Percentiles rank a stretch among this genome's conserved stretches.
phyloP scores from a whole-genome alignment of 1,140 invertebrate species.

The Drosophila kohkoa region DNA sequence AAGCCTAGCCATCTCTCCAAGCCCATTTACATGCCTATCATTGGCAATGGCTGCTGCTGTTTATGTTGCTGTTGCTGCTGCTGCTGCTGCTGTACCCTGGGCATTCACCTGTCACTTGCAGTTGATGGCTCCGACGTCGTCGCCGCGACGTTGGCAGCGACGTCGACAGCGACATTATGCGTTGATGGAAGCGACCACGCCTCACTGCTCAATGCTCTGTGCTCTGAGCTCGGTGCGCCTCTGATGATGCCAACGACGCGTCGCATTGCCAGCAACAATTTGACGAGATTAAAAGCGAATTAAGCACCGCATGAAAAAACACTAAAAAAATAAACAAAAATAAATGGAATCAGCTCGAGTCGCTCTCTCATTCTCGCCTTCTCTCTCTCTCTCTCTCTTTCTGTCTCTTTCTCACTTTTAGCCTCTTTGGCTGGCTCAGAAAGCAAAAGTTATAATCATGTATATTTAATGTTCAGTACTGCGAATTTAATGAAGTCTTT shows the following conservation, averaged over 20 bases:
- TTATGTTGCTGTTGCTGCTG: no score
- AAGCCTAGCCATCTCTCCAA: slow-evolving; percentile 20
- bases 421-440: neutral
- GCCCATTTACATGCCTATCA: slow-evolving; percentile 75
- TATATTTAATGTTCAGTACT: slow-evolving; percentile 68
- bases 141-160: neutral
- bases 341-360: slow-evolving; percentile 34
- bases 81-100: slow-evolving; percentile 4
- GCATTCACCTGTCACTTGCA: slow-evolving; percentile 70
- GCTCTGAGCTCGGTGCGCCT: slow-evolving; percentile 28
- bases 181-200: slow-evolving; percentile 46
- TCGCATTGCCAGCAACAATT: slow-evolving; percentile 36
- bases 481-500: slow-evolving; percentile 65
- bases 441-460: slow-evolving; percentile 57
- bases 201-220: slow-evolving; percentile 27
- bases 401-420: neutral
- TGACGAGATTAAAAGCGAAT: slow-evolving; percentile 76
- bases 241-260: slow-evolving; percentile 34
- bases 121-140: slow-evolving; percentile 18
- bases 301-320: slow-evolving; percentile 62
- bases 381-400: neutral
- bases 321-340: slow-evolving; percentile 44
- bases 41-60: slow-evolving; percentile 36
- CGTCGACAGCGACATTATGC: slow-evolving; percentile 11
- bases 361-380: neutral